Base-by-base conservation (phyloP, 2,113 vertebrate species). In the Smithornis capensis region DNA sequence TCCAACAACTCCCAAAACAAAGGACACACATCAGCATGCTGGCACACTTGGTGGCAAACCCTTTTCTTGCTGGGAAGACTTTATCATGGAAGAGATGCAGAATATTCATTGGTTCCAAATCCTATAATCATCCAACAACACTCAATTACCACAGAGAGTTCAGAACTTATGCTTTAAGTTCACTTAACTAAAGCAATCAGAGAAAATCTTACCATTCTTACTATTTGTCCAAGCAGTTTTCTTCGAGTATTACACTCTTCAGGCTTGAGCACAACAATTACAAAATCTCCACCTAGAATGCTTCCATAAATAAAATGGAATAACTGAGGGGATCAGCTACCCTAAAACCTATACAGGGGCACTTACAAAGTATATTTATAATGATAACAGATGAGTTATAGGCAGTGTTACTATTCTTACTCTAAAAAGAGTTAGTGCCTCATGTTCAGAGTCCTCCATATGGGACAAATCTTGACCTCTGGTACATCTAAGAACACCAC, bases 51-150 rank as follows among this genome's bases (percentile, higher is more conserved):
- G 95, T 27, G 82, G 97, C 98, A 98, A 98, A 98, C 97, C 97
- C 96, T 97, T 97, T 94, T 94, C 97, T 92, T 92, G 97, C 40
- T 1, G 89, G 40, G 94, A 35, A 62, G 96, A 94, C 94, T 95
- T 89, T 97, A 82, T 95, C 96, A 95, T 37, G 96, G 97, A 95
- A 96, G 76, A 96, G 95, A 47, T 74, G 98, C 86, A 95, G 97
- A 64, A 87, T 44, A 95, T 94, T 95, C 97, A 73, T 17, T 86
- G 97, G 78, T 55, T 97, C 96, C 97, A 97, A 85, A 80, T 95
- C 98, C 98, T 98, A 97, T 18, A 98, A 98, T 95, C 92, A 97
- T 97, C 70, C 97, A 98, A 98, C 80, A 97, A 97, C 64, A 98
- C 78, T 57, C 55, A 8, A 59, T 50, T 83, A 79, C 73, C 70